Percentiles rank a stretch among this genome's conserved stretches.
Evolutionary conservation across 2,888 invertebrate species (phyloP).

Genomic region (Epinotia demarniana): DNA sequence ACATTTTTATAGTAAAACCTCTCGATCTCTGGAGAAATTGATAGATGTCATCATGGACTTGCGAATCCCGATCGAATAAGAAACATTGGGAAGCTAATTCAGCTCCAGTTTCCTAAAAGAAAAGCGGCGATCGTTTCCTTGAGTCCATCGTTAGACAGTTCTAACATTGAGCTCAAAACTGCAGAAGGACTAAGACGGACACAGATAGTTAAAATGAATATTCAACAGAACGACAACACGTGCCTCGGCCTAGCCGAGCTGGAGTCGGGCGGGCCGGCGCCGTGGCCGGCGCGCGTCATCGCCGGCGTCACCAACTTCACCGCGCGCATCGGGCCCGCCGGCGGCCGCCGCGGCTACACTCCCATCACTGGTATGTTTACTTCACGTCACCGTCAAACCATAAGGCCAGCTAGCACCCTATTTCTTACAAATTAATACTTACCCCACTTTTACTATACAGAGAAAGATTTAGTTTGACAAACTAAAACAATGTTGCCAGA

Average conservation of each 20-base stretch:
- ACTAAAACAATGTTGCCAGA: conserved; percentile 19
- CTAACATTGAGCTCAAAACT: too few relatives aligned
- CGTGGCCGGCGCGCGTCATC: conserved; percentile 89
- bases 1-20: not conserved
- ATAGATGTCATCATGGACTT: too few relatives aligned
- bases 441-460: not conserved
- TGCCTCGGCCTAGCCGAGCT: conserved; percentile 89
- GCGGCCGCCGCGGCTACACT: conserved; percentile 91
- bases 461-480: conserved; percentile 1
- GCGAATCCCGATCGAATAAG: too few relatives aligned
- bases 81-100: not conserved
- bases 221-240: conserved; percentile 86
- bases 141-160: too few relatives aligned
- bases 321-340: conserved; percentile 93
- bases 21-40: not conserved
- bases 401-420: too few relatives aligned
- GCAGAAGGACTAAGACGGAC: too few relatives aligned
- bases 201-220: too few relatives aligned
- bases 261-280: conserved; percentile 82
- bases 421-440: conserved; percentile 16
- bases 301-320: conserved; percentile 86
- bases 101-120: too few relatives aligned
- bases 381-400: too few relatives aligned
- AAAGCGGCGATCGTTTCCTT: too few relatives aligned
- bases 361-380: conserved; percentile 87